These are phyloP conservation scores for Lichenostomus cassidix DNA, from an alignment of 2,113 vertebrate genomes.

Conservation along the genomic window DNA sequence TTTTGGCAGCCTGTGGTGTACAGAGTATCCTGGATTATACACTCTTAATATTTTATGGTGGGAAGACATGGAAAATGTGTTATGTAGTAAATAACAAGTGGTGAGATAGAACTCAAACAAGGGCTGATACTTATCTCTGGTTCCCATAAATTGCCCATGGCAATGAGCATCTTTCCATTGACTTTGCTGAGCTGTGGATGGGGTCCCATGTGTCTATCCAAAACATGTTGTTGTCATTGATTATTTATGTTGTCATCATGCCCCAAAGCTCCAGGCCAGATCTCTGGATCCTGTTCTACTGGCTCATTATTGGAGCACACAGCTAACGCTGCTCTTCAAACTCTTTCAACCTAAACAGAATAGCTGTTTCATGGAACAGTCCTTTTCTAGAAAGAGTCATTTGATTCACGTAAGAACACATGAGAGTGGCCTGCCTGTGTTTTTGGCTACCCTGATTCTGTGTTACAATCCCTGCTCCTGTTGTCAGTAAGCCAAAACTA, in stretches of 20 bases:
- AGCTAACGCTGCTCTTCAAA: not conserved
- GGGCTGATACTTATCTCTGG: not conserved
- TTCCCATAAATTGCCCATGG: not conserved
- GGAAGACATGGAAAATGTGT: slow-evolving; percentile 69
- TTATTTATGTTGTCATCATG: slow-evolving; percentile 11
- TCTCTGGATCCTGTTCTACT: not conserved
- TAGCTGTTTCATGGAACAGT: not conserved
- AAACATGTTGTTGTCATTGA: not conserved
- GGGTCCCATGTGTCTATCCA: not conserved
- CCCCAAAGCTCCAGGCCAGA: not conserved
- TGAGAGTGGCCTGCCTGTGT: not conserved
- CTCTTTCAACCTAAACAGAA: not conserved
- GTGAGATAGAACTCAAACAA: slow-evolving; percentile 41
- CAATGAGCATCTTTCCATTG: not conserved
- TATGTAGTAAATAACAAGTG: slow-evolving; percentile 54
- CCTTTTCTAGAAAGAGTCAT: not conserved
- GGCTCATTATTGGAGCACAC: not conserved
- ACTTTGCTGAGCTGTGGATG: not conserved
- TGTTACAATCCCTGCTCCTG: not conserved
- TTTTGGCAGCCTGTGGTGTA: slow-evolving; percentile 63
- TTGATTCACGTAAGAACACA: not conserved
- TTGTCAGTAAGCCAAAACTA: not conserved
- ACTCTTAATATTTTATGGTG: slow-evolving; percentile 71
- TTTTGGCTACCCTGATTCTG: not conserved
- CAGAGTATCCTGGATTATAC: slow-evolving; percentile 42